Percentiles rank a stretch among this genome's conserved stretches.
phyloP scores from a whole-genome alignment of 2,797 vertebrate genomes.

The Premnoplex brunnescens region DNA sequence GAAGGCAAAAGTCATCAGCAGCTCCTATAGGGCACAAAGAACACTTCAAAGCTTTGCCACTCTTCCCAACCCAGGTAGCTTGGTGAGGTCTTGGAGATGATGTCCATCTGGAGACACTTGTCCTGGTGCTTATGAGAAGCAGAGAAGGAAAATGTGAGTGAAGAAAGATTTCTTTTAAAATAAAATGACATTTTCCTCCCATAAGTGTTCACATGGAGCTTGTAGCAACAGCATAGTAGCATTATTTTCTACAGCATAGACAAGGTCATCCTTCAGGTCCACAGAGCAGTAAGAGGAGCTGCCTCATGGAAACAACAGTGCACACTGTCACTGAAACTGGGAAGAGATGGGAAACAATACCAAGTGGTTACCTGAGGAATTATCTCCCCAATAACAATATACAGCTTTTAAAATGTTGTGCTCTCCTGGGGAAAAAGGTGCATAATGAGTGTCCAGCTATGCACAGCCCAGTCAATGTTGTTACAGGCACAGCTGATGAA shows the following conservation, averaged over 20 bases:
- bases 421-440: neutral
- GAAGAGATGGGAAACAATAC: neutral
- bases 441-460: neutral
- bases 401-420: neutral
- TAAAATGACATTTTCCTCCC: neutral
- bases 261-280: neutral
- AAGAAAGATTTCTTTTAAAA: neutral
- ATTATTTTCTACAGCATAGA: neutral
- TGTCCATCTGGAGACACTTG: neutral
- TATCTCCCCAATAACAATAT: neutral
- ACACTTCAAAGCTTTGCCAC: neutral
- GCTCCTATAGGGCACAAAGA: neutral
- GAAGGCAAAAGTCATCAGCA: neutral
- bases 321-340: neutral
- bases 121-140: neutral
- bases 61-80: fast-evolving
- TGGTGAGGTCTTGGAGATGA: neutral
- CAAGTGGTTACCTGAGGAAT: neutral
- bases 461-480: neutral
- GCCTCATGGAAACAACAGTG: neutral
- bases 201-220: neutral
- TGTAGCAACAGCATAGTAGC: neutral
- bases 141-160: neutral
- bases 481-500: neutral
- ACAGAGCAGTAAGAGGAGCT: neutral